Evolutionary conservation across 2,113 vertebrate genomes (phyloP).

Genomic region (Xiphophorus couchianus): DNA sequence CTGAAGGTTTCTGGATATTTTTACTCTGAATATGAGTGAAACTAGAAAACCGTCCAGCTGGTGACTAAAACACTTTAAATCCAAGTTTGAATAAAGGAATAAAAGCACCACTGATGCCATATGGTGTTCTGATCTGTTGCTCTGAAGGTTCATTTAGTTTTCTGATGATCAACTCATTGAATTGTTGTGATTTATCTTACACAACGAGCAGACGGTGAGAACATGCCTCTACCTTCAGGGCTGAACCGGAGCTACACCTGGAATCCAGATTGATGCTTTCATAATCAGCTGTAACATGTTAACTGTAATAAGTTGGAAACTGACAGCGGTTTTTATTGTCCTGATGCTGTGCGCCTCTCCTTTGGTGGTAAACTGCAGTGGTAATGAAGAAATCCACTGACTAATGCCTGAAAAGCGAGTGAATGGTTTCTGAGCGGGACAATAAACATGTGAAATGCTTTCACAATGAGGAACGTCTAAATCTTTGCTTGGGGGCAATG

Average conservation of each 20-base stretch:
- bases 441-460: constrained; percentile 59
- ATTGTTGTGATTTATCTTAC: background rate
- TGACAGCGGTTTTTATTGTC: constrained; percentile 8
- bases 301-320: background rate
- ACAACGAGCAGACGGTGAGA: constrained; percentile 17
- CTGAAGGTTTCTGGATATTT: no score
- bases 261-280: background rate
- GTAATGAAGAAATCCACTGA: constrained; percentile 56
- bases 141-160: background rate
- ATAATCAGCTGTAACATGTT: background rate
- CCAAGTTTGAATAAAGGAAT: background rate
- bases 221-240: constrained; percentile 19
- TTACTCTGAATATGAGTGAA: background rate
- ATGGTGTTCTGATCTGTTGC: background rate
- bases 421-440: constrained; percentile 50
- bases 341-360: constrained; percentile 23
- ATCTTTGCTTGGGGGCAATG: constrained; percentile 62
- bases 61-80: background rate
- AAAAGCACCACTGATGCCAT: background rate
- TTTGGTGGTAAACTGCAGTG: constrained; percentile 36
- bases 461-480: constrained; percentile 65
- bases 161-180: background rate
- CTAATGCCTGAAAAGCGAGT: constrained; percentile 43
- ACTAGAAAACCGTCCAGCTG: background rate
- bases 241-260: background rate